Percentiles rank a stretch among this genome's conserved stretches.
Evolutionary conservation across 2,888 invertebrate genomes (phyloP).

Genomic region (Bugula neritina): DNA sequence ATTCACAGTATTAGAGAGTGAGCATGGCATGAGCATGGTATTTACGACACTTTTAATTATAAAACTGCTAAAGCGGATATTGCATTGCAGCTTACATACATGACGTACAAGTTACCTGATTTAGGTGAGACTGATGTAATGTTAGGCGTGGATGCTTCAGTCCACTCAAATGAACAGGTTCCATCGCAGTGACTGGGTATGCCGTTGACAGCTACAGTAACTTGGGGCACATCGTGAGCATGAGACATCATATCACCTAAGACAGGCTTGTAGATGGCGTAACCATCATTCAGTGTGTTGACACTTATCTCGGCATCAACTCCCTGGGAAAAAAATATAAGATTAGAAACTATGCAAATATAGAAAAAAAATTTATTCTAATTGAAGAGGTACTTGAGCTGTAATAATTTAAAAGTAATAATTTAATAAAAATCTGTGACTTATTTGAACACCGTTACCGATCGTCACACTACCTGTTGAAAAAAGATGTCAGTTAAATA

Average conservation of each 20-base stretch:
- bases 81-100: too few species aligned
- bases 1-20: neutral
- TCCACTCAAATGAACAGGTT: slow-evolving; percentile 9
- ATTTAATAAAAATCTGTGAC: too few species aligned
- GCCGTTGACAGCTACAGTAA: slow-evolving; percentile 24
- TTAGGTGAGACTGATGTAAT: slow-evolving; percentile 2
- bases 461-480: too few species aligned
- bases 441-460: too few species aligned
- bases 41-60: too few species aligned
- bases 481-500: too few species aligned
- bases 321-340: slow-evolving; percentile 4
- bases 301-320: neutral
- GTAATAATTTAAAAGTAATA: too few species aligned
- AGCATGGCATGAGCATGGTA: too few species aligned
- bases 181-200: slow-evolving; percentile 19
- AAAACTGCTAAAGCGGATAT: too few species aligned
- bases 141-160: neutral
- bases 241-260: slow-evolving; percentile 24
- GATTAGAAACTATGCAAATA: neutral
- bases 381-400: too few species aligned
- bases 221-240: neutral
- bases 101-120: slow-evolving; percentile 12
- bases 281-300: slow-evolving; percentile 2
- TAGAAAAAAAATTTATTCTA: too few species aligned
- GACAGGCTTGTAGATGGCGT: slow-evolving; percentile 4